Conservation (phyloP, 2,888 invertebrate genomes). For the Spodoptera littoralis region DNA sequence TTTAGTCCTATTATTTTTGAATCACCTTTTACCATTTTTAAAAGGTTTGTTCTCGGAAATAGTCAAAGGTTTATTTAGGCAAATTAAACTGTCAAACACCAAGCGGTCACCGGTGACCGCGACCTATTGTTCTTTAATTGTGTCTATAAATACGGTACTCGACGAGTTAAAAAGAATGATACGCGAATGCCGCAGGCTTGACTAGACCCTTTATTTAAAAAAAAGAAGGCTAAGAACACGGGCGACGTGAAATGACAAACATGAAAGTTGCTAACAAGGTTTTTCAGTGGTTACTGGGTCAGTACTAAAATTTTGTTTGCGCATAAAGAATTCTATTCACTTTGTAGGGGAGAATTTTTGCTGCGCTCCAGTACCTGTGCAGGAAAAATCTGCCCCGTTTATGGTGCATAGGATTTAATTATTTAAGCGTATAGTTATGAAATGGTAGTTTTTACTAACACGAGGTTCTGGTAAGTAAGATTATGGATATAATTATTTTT, state of each 20-base stretch:
- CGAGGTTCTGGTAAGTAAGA: slow-evolving; percentile 4
- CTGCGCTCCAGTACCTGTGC: slow-evolving; percentile 5
- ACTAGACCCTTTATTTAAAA: slow-evolving; percentile 1
- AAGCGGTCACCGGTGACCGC: no score
- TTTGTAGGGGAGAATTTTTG: slow-evolving; percentile 36
- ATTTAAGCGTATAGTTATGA: slow-evolving; percentile 30
- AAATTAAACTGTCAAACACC: no score
- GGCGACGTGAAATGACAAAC: slow-evolving; percentile 15
- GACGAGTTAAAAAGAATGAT: no score
- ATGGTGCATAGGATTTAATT: slow-evolving; percentile 39
- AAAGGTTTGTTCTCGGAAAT: no score
- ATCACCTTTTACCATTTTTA: no score
- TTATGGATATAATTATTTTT: background rate
- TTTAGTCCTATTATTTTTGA: no score
- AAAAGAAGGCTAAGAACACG: slow-evolving; percentile 7
- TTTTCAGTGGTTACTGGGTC: slow-evolving; percentile 34
- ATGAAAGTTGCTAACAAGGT: slow-evolving; percentile 32
- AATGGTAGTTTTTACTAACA: slow-evolving; percentile 28
- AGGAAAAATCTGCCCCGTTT: slow-evolving; percentile 34
- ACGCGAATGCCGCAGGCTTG: no score
- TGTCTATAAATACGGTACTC: no score
- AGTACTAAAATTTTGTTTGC: slow-evolving; percentile 40
- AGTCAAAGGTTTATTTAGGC: no score
- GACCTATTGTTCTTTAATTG: no score
- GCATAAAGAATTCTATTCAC: slow-evolving; percentile 55